These are phyloP conservation scores for Bombus sylvicola DNA, from an alignment of 1,140 invertebrate genomes.

Conservation along the genomic window DNA sequence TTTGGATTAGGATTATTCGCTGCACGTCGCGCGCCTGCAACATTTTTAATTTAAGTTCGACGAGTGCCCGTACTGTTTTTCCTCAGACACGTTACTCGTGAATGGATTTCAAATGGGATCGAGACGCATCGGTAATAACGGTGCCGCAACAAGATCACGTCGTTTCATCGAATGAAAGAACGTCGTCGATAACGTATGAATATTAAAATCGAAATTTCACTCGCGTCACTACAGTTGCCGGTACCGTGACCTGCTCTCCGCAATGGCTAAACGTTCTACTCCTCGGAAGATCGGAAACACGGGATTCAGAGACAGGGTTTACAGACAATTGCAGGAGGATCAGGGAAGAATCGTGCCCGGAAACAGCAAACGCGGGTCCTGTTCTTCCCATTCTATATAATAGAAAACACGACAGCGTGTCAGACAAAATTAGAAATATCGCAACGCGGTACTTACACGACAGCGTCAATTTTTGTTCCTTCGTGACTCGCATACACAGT, in stretches of 20 bases:
- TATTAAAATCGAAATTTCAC: neutral
- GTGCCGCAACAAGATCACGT: conserved; percentile 6
- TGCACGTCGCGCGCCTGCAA: conserved; percentile 56
- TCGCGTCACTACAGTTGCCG: too few relatives aligned
- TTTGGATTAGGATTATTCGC: conserved; percentile 43
- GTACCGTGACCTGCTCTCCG: neutral
- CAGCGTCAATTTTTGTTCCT: too few relatives aligned
- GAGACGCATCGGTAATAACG: conserved; percentile 26
- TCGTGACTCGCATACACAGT: too few relatives aligned
- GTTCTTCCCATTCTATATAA: neutral
- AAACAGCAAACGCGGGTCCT: neutral
- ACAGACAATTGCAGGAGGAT: neutral
- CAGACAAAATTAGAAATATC: neutral
- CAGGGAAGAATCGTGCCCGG: neutral
- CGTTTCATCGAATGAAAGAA: neutral
- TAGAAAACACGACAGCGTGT: neutral
- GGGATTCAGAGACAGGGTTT: neutral
- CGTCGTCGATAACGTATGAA: conserved; percentile 9
- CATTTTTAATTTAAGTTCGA: conserved; percentile 68
- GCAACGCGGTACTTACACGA: neutral
- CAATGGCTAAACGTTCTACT: neutral
- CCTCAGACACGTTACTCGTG: conserved; percentile 37
- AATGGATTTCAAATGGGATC: conserved; percentile 52
- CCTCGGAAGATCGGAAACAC: neutral
- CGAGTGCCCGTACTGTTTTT: conserved; percentile 24